A percentile compares a stretch with the other conserved stretches of the same genome.
Evolutionary conservation across 2,113 vertebrate species (phyloP).

Genomic region (Chunga burmeisteri): DNA sequence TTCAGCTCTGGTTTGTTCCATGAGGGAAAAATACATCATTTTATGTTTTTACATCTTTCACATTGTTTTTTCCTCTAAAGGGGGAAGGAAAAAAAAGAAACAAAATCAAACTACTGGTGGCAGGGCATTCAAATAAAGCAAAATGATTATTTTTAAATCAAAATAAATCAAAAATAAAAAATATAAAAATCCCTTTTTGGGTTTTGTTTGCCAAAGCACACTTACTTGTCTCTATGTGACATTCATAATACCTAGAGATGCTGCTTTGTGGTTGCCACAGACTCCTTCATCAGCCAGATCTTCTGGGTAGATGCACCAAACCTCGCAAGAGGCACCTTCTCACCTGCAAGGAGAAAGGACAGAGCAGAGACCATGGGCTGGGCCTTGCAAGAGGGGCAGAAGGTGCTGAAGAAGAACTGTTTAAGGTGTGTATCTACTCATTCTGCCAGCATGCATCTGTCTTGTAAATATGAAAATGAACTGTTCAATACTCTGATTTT

Average conservation of each 20-base stretch:
- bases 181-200: rapidly evolving
- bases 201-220: neutral
- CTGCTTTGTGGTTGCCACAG: neutral
- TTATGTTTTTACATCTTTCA: neutral
- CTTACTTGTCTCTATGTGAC: neutral
- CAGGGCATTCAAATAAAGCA: neutral
- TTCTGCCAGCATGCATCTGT: neutral
- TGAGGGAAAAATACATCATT: neutral
- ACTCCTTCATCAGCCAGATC: neutral
- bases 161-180: neutral
- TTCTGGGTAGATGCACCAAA: neutral
- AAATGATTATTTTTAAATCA: neutral
- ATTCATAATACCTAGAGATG: neutral
- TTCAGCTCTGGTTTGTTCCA: neutral
- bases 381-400: neutral
- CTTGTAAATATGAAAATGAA: neutral
- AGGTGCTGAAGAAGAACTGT: neutral
- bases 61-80: neutral
- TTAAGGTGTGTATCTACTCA: neutral
- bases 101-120: rapidly evolving
- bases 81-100: neutral
- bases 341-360: neutral
- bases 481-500: neutral
- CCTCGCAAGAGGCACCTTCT: neutral
- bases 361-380: neutral